Evolutionary conservation across 2,888 invertebrate species (phyloP).

Genomic region (Drosophila bunnanda): DNA sequence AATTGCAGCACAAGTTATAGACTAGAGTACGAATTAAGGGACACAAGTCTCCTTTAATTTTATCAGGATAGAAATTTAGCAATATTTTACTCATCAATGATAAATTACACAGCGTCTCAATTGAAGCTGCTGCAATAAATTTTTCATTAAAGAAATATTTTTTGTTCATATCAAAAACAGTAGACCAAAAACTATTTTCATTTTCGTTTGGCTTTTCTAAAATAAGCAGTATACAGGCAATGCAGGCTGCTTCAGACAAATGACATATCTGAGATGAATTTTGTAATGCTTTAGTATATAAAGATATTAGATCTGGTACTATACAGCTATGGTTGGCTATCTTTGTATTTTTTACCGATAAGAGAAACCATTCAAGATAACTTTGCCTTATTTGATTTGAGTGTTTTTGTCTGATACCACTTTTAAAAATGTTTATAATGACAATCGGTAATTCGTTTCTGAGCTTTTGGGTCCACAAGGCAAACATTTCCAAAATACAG

Average conservation of each 20-base stretch:
- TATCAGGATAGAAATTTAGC: conserved; percentile 88
- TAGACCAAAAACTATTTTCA: conserved; percentile 88
- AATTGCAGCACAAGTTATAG: conserved; percentile 88
- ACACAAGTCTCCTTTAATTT: conserved; percentile 88
- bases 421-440: conserved; percentile 89
- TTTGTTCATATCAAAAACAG: conserved; percentile 90
- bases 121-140: conserved; percentile 89
- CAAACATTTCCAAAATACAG: conserved; percentile 92
- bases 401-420: conserved; percentile 90
- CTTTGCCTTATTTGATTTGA: conserved; percentile 91
- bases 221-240: conserved; percentile 88
- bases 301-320: conserved; percentile 88
- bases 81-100: conserved; percentile 90
- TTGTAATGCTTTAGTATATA: conserved; percentile 90
- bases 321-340: conserved; percentile 85
- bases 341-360: conserved; percentile 87
- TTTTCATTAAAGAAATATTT: conserved; percentile 93
- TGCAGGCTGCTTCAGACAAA: conserved; percentile 90
- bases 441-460: conserved; percentile 88
- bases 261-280: conserved; percentile 90
- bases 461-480: conserved; percentile 90
- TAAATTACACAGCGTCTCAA: conserved; percentile 90
- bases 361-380: conserved; percentile 91
- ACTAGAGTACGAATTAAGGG: conserved; percentile 90
- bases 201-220: conserved; percentile 86